These are phyloP conservation scores for Oithona nana DNA, from an alignment of 2,888 invertebrate species.

Conservation along the genomic window DNA sequence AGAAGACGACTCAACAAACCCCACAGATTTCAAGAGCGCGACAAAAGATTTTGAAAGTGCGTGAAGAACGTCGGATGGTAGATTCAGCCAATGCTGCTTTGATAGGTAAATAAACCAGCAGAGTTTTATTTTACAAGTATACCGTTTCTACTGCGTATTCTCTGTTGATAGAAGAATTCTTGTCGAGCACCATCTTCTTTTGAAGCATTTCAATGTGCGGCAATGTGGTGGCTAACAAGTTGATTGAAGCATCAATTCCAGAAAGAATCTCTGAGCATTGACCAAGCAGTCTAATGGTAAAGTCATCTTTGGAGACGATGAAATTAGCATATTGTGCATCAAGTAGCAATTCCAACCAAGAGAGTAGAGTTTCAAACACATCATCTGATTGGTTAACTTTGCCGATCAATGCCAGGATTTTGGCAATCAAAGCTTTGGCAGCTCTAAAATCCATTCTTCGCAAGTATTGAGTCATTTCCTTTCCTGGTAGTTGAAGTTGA, in stretches of 20 bases:
- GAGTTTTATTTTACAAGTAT: not conserved
- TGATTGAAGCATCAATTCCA: not conserved
- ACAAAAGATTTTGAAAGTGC: not conserved
- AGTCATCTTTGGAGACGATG: not conserved
- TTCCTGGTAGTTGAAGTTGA: not conserved
- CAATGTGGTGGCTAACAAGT: not conserved
- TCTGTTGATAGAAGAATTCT: not conserved
- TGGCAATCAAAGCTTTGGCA: not conserved
- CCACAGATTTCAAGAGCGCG: not conserved
- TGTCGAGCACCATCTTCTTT: not conserved
- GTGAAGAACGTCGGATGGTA: not conserved
- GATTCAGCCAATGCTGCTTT: not conserved
- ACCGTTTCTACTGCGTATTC: not conserved
- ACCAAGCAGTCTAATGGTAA: not conserved
- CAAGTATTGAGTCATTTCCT: not conserved
- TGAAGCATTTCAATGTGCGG: not conserved
- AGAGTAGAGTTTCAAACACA: not conserved
- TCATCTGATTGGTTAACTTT: not conserved
- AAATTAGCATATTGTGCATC: not conserved
- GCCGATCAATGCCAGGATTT: not conserved
- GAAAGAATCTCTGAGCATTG: not conserved
- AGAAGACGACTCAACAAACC: not conserved
- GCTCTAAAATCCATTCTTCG: not conserved
- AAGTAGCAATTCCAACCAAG: not conserved
- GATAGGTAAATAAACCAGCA: not conserved